A percentile compares a stretch with the other conserved stretches of the same genome.
These are phyloP conservation scores for Antheraea assamensis DNA, from an alignment of 2,888 invertebrate species.

Conservation along the genomic window DNA sequence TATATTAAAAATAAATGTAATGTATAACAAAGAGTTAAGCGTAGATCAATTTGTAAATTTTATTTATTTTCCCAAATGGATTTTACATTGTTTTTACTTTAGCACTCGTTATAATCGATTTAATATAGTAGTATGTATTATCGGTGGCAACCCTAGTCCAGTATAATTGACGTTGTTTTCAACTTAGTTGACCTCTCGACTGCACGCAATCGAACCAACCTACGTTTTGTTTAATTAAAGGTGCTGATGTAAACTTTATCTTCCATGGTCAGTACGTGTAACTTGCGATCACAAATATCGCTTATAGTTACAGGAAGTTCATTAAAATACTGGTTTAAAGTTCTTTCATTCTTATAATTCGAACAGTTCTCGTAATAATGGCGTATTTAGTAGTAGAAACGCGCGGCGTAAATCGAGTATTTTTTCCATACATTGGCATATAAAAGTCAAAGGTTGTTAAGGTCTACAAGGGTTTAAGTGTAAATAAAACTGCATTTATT, in stretches of 20 bases:
- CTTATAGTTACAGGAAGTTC: background rate
- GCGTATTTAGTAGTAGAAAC: too few relatives aligned
- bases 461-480: too few relatives aligned
- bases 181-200: conserved; percentile 8
- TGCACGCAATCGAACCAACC: conserved; percentile 24
- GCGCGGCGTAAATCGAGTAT: too few relatives aligned
- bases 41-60: background rate
- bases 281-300: background rate
- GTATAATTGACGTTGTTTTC: background rate
- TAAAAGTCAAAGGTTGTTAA: too few relatives aligned
- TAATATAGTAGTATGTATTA: conserved; percentile 7
- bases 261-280: background rate
- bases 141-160: conserved; percentile 18
- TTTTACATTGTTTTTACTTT: background rate
- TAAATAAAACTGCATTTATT: too few relatives aligned
- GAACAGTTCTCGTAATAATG: too few relatives aligned
- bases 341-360: background rate
- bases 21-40: too few relatives aligned
- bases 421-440: too few relatives aligned
- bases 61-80: background rate
- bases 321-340: background rate
- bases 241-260: conserved; percentile 27
- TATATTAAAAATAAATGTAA: background rate
- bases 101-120: background rate
- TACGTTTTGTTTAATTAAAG: conserved; percentile 25